Base-by-base conservation (phyloP, 2,888 invertebrate species). In the Sarcophaga caerulescens region DNA sequence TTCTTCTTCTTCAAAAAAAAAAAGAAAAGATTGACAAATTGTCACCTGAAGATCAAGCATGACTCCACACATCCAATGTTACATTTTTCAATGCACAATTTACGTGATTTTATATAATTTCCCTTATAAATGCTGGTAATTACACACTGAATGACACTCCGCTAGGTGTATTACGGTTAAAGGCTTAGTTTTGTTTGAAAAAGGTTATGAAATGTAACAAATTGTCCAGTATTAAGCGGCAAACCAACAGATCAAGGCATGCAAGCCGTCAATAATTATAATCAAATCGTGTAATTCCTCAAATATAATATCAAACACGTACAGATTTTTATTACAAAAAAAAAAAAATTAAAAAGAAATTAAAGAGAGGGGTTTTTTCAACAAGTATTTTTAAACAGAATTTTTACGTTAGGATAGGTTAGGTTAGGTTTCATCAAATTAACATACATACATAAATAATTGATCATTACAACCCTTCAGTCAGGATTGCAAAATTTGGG, bases 41-140 rank as follows among this genome's bases (percentile, higher is more conserved):
- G 78, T 85, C 85, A 85, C n/a, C 14, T 74, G 25, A 57, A 69
- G 73, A 85, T 85, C 81, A 85, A 63, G 84, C 57, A 8, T 35
- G 35, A 1, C 35, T 35, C 77, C 63, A 23, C 69, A 68, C 69
- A 57, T 59, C 1, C 57, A 77, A 70, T 78, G 70, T 76, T 57
- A 62, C 73, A 78, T 66, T 71, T 70, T 59, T 0, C 57, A 77
- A 21, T 62, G 23, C 77, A 73, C 68, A 65, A 52, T 60, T 74
- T 60, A 63, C 80, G 80, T 80, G 80, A 80, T 80, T 60, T 80
- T 80, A 23, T 2, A 65, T 45, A 12, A 80, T 52, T 76, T 80
- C 57, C 4, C 0, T 8, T 8, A 63, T 3, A 11, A n/a, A 44
- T 45, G n/a, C 4, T 10, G 44, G 74, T 21, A 44, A 19, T 45